These are phyloP conservation scores for Cerastis leucographa DNA, from an alignment of 2,888 invertebrate genomes.

Conservation along the genomic window DNA sequence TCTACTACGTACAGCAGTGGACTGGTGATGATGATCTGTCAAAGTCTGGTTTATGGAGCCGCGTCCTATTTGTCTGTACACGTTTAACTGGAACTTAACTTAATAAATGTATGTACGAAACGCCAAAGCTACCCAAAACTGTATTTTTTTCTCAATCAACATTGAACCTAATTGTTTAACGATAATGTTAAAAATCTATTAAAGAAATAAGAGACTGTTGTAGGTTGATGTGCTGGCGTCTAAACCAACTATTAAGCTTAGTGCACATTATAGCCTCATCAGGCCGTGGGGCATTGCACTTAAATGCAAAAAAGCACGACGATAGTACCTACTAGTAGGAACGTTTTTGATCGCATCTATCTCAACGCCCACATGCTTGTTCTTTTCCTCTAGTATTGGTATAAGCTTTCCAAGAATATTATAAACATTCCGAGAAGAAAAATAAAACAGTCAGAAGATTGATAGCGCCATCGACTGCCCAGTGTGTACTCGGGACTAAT, in stretches of 20 bases:
- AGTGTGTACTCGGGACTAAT: background rate
- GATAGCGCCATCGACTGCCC: background rate
- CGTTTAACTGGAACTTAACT: too few species aligned
- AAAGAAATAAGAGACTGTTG: too few species aligned
- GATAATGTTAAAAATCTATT: too few species aligned
- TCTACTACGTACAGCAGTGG: too few species aligned
- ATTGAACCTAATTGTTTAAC: too few species aligned
- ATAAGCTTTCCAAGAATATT: background rate
- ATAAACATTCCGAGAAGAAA: background rate
- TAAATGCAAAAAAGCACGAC: background rate
- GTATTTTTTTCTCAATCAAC: too few species aligned
- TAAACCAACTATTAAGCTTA: background rate
- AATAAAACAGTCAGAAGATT: too few species aligned
- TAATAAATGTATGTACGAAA: too few species aligned
- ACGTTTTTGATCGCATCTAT: background rate
- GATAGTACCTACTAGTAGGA: too few species aligned
- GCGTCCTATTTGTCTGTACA: background rate
- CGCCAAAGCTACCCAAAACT: too few species aligned
- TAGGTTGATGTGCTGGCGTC: too few species aligned
- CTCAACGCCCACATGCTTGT: background rate
- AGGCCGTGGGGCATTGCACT: background rate
- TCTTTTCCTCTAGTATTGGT: background rate
- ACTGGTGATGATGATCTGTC: too few species aligned
- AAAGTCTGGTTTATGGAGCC: background rate
- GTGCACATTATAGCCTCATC: background rate